These are phyloP conservation scores for Crotalus horridus DNA, from an alignment of 2,113 vertebrate genomes.

Conservation along the genomic window DNA sequence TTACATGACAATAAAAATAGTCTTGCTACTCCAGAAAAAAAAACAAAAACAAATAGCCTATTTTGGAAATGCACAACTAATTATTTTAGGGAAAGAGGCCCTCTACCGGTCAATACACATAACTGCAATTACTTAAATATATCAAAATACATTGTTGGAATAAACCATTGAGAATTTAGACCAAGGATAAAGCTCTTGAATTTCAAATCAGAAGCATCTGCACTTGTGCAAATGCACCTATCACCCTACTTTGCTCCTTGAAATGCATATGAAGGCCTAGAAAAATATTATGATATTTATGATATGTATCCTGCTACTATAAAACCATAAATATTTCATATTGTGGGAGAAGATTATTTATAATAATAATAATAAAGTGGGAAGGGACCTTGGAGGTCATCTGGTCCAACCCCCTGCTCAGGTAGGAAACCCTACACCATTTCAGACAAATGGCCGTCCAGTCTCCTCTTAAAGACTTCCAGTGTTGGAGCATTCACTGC, in stretches of 20 bases:
- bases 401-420: too few relatives aligned
- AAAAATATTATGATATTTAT: neutral
- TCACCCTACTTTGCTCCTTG: neutral
- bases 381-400: too few relatives aligned
- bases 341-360: neutral
- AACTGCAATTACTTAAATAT: neutral
- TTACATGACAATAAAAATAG: neutral
- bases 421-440: too few relatives aligned
- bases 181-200: neutral
- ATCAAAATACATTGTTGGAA: neutral
- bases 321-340: neutral
- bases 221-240: neutral
- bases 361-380: too few relatives aligned
- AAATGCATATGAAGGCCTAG: neutral
- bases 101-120: slow-evolving; percentile 28
- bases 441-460: too few relatives aligned
- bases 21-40: neutral
- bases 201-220: neutral
- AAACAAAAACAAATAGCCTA: neutral
- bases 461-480: too few relatives aligned
- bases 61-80: neutral
- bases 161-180: neutral
- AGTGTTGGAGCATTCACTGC: too few relatives aligned
- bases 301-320: neutral
- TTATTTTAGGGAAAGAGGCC: slow-evolving; percentile 20